These are phyloP conservation scores for Apamea sordens DNA, from an alignment of 2,888 invertebrate species.

Conservation along the genomic window DNA sequence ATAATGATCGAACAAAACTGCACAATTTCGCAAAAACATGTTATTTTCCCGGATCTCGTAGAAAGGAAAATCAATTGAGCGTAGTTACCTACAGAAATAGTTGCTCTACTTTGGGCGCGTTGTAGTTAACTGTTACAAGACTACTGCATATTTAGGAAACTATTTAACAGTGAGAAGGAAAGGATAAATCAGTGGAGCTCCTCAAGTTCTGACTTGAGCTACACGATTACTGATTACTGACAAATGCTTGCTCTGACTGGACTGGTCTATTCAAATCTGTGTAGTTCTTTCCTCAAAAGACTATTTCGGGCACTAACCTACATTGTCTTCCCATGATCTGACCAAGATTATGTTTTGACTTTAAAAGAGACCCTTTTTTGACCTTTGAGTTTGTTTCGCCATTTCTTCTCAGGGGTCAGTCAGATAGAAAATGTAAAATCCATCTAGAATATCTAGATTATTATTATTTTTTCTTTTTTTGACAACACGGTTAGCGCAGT, in stretches of 20 bases:
- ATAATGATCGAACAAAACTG: constrained; percentile 13
- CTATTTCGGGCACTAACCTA: not conserved
- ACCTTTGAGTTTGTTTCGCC: not conserved
- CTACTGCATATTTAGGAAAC: not conserved
- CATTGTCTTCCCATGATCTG: not conserved
- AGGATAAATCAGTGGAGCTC: not conserved
- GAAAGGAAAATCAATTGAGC: constrained; percentile 3
- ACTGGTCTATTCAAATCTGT: not conserved
- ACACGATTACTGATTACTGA: not conserved
- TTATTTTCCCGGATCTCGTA: not conserved
- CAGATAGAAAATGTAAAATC: not conserved
- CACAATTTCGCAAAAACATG: not conserved
- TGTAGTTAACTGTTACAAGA: not conserved
- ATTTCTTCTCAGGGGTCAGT: not conserved
- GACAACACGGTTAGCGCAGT: too few relatives aligned
- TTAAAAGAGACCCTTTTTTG: not conserved
- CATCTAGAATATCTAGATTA: too few relatives aligned
- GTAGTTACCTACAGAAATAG: not conserved
- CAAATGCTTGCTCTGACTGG: not conserved
- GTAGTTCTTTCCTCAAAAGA: not conserved
- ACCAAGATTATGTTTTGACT: not conserved
- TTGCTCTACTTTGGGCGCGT: not conserved
- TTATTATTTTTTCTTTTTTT: too few relatives aligned
- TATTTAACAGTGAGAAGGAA: not conserved
- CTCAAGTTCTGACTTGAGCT: not conserved